These are phyloP conservation scores for Pangasius larnaudii DNA, from an alignment of 2,797 vertebrate genomes.

Conservation along the genomic window DNA sequence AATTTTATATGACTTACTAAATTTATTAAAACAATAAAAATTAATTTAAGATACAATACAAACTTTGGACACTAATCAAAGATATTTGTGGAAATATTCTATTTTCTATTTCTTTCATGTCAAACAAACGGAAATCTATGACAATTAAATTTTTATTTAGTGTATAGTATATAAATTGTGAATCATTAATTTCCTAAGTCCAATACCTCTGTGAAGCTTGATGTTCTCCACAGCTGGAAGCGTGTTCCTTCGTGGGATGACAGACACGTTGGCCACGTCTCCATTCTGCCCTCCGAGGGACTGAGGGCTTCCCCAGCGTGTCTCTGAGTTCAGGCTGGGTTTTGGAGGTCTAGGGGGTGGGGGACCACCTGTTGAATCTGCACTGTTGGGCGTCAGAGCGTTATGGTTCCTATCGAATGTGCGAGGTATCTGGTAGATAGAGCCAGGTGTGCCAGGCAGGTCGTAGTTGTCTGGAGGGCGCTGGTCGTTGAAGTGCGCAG, in stretches of 20 bases:
- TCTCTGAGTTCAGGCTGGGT: conserved; percentile 85
- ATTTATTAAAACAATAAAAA: not conserved
- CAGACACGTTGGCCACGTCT: conserved; percentile 78
- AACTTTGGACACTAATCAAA: not conserved
- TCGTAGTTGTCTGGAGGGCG: conserved; percentile 85
- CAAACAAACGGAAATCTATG: not conserved
- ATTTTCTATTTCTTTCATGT: not conserved
- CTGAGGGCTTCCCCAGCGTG: conserved; percentile 86
- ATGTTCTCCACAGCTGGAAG: conserved; percentile 94
- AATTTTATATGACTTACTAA: not conserved
- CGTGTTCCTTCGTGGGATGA: conserved; percentile 93
- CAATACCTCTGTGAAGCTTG: conserved; percentile 89
- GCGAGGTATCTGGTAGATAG: conserved; percentile 93
- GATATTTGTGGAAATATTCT: not conserved
- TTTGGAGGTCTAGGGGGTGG: conserved; percentile 92
- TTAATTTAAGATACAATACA: not conserved
- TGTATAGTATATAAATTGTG: not conserved
- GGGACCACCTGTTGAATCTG: conserved; percentile 77
- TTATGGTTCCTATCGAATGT: conserved; percentile 98
- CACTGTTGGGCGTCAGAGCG: conserved; percentile 78
- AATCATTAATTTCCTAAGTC: not conserved
- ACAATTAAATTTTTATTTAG: not conserved
- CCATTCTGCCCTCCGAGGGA: conserved; percentile 79
- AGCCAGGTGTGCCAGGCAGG: conserved; percentile 83
- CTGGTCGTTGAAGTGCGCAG: conserved; percentile 71